Evolutionary conservation across 2,113 vertebrate species (phyloP).

Genomic region (Myrmophylax atrothorax): DNA sequence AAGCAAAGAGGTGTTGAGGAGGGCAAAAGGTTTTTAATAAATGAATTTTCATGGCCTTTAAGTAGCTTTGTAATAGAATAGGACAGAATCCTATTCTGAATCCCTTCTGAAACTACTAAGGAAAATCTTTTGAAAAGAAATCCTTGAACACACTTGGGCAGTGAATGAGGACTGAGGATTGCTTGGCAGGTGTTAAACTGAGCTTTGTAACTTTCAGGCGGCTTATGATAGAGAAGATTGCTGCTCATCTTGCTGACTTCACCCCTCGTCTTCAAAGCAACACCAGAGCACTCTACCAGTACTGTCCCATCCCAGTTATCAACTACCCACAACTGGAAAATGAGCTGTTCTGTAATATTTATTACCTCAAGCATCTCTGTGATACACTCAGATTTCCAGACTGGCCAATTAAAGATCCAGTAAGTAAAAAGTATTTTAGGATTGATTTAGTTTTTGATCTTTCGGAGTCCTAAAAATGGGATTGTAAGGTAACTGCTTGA

Average conservation of each 20-base stretch:
- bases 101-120: neutral
- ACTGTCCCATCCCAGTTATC: constrained; percentile 95
- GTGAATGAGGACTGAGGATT: neutral
- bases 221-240: constrained; percentile 98
- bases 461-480: neutral
- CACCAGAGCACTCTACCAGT: constrained; percentile 96
- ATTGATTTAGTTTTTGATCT: neutral
- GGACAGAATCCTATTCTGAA: neutral
- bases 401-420: constrained; percentile 96
- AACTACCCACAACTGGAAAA: constrained; percentile 96
- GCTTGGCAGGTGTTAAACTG: neutral
- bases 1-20: neutral
- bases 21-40: neutral
- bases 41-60: neutral
- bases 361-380: constrained; percentile 98
- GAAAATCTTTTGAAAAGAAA: neutral
- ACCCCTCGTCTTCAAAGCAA: constrained; percentile 97
- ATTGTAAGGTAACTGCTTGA: neutral
- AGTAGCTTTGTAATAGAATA: neutral
- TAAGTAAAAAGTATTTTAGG: constrained; percentile 71
- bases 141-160: neutral
- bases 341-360: constrained; percentile 98
- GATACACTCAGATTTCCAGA: constrained; percentile 91
- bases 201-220: constrained; percentile 78
- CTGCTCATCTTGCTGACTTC: constrained; percentile 96